Percentiles rank a stretch among this genome's conserved stretches.
Conservation (phyloP, 2,888 invertebrate genomes). For the Trachelus iudaicus region DNA sequence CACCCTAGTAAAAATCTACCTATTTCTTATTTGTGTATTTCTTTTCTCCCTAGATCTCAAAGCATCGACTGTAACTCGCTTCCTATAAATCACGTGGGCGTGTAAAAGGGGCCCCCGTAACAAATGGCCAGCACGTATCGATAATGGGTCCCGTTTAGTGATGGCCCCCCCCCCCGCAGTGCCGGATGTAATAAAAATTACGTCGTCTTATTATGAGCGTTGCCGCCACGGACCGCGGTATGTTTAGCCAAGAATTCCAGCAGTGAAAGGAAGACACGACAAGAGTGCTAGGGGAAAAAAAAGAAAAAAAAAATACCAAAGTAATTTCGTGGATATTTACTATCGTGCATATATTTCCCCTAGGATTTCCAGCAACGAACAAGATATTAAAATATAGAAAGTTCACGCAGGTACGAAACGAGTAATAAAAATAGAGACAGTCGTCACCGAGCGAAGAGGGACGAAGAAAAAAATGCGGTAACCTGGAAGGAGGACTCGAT, state of each 20-base stretch:
- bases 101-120: conserved; percentile 10
- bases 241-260: not conserved
- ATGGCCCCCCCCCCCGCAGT: not conserved
- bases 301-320: not conserved
- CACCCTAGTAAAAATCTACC: not conserved
- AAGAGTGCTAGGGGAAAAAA: not conserved
- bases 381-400: not conserved
- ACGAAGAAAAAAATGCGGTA: not conserved
- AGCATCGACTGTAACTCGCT: not conserved
- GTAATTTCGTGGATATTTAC: not conserved
- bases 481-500: conserved; percentile 12
- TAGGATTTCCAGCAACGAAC: not conserved
- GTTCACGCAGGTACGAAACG: not conserved
- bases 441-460: not conserved
- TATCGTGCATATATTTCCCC: not conserved
- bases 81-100: not conserved
- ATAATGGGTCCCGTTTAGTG: conserved; percentile 14
- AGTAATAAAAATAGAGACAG: not conserved
- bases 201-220: not conserved
- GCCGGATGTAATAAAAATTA: conserved; percentile 5
- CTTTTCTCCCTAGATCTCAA: not conserved
- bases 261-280: not conserved
- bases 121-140: conserved; percentile 31
- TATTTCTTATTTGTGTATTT: not conserved
- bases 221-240: not conserved